These are phyloP conservation scores for Chionis minor DNA, from an alignment of 2,113 vertebrate species.

Conservation along the genomic window DNA sequence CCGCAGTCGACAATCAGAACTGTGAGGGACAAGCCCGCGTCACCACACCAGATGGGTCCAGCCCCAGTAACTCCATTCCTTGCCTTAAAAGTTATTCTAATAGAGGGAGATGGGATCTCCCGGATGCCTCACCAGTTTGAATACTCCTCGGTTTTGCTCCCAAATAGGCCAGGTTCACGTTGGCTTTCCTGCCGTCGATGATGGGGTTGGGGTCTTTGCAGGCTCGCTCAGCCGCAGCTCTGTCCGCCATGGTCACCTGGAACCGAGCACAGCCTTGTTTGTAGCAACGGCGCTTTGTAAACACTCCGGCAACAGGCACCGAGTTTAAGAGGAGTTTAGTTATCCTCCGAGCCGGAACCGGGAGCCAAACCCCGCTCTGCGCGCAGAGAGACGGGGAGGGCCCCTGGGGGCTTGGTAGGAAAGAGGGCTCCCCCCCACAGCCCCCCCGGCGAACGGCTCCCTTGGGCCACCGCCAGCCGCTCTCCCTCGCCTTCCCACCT, in stretches of 20 bases:
- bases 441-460: not conserved
- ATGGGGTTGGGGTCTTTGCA: constrained; percentile 98
- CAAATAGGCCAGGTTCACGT: constrained; percentile 95
- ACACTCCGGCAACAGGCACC: not conserved
- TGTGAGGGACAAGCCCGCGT: not conserved
- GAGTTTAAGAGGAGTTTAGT: not conserved
- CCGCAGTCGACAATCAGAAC: not conserved
- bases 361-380: not conserved
- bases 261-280: constrained; percentile 12
- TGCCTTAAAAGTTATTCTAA: constrained; percentile 28
- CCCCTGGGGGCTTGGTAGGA: accelerated
- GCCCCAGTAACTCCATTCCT: not conserved
- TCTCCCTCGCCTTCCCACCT: not conserved
- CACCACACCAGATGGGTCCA: not conserved
- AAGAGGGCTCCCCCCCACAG: not conserved
- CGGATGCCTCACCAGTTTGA: constrained; percentile 85
- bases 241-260: constrained; percentile 95
- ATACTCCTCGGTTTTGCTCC: constrained; percentile 95
- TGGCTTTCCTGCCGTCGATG: constrained; percentile 96
- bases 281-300: constrained; percentile 1
- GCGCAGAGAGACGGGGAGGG: not conserved
- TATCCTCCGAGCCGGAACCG: not conserved
- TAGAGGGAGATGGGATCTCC: not conserved
- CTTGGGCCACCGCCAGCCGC: not conserved
- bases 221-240: constrained; percentile 89